Percentiles rank a stretch among this genome's conserved stretches.
Conservation (phyloP, 2,113 vertebrate species). For the Eublepharis macularius region DNA sequence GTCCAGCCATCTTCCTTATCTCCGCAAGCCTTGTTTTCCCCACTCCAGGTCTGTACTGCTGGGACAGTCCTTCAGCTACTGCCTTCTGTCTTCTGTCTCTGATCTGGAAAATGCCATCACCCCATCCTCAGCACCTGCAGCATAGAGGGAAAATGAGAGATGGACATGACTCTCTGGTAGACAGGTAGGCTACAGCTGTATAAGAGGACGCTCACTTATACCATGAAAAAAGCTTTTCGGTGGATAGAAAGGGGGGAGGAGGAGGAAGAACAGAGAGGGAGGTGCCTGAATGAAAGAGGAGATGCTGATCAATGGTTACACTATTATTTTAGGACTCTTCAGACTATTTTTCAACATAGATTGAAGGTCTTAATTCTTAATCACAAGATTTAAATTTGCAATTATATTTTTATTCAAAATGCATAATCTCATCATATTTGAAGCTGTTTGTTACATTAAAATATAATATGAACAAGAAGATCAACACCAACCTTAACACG, state of each 20-base stretch:
- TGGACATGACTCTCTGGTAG: neutral
- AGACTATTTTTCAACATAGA: neutral
- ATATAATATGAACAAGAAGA: too few species aligned
- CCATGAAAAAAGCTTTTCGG: neutral
- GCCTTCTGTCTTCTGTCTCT: slow-evolving; percentile 95
- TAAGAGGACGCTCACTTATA: neutral
- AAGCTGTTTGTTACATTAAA: too few species aligned
- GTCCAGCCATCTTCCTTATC: slow-evolving; percentile 55
- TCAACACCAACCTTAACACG: too few species aligned
- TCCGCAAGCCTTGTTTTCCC: slow-evolving; percentile 60
- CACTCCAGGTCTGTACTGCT: slow-evolving; percentile 53
- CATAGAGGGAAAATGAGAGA: neutral
- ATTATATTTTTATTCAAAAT: too few species aligned
- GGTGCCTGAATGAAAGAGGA: too few species aligned
- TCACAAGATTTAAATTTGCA: neutral
- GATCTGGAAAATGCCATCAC: slow-evolving; percentile 99
- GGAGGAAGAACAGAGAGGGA: too few species aligned
- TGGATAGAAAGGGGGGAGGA: neutral
- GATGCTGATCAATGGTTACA: too few species aligned
- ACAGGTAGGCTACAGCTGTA: accelerated
- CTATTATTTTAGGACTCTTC: too few species aligned
- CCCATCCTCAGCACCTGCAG: slow-evolving; percentile 94
- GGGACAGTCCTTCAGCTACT: slow-evolving; percentile 78
- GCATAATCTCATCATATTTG: too few species aligned
- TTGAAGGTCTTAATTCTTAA: neutral